phyloP scores from a whole-genome alignment of 2,888 invertebrate genomes.

The Eristalis intricaria region DNA sequence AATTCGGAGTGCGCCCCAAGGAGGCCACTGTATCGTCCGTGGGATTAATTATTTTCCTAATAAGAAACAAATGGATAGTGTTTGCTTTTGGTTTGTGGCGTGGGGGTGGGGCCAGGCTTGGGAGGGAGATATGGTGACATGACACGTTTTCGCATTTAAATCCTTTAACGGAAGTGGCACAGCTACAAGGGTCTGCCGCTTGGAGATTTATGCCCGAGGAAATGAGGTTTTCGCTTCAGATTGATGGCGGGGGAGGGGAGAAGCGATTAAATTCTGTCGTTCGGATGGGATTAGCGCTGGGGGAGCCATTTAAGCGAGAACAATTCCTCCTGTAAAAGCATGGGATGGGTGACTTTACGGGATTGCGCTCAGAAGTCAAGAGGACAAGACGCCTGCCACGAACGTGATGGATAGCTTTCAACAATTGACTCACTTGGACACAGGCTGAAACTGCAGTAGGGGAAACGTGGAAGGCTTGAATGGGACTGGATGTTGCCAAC shows the following conservation, averaged over 20 bases:
- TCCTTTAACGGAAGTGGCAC: background rate
- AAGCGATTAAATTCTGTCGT: background rate
- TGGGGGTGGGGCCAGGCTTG: background rate
- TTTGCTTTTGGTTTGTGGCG: background rate
- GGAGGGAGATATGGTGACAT: background rate
- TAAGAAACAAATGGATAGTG: slow-evolving; percentile 23
- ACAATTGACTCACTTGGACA: no score
- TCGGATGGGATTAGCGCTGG: background rate
- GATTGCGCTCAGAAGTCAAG: no score
- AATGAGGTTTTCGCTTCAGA: background rate
- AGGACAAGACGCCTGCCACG: no score
- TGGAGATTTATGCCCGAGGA: background rate
- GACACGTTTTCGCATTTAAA: background rate
- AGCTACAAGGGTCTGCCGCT: background rate
- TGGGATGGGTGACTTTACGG: no score
- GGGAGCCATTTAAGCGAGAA: background rate
- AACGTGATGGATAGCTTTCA: no score
- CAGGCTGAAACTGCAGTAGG: no score
- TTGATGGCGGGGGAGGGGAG: background rate
- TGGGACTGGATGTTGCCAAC: no score
- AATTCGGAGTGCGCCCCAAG: background rate
- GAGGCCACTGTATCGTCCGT: slow-evolving; percentile 23
- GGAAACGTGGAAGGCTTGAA: no score
- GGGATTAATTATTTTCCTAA: slow-evolving; percentile 58
- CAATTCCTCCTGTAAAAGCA: no score